Conservation (phyloP, 2,113 vertebrate genomes). For the Gallinago paraguaiae region DNA sequence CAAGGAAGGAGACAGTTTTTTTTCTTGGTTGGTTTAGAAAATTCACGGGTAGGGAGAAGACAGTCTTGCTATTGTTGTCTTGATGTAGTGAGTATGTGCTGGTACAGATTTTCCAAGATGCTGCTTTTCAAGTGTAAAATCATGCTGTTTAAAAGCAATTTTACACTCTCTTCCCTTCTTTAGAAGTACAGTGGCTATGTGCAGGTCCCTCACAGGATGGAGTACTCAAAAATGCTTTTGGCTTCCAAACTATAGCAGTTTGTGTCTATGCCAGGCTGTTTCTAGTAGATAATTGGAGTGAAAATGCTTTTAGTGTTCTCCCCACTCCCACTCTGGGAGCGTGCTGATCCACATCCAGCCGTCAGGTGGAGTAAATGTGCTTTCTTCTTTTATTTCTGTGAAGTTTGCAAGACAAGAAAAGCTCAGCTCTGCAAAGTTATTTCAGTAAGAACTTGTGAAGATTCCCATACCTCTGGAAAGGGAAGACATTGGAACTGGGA, state of each 20-base stretch:
- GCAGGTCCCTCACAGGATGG: neutral
- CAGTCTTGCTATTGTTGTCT: neutral
- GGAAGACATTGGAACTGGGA: neutral
- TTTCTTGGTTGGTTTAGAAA: neutral
- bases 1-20: neutral
- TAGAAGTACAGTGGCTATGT: neutral
- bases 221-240: neutral
- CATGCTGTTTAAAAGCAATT: neutral
- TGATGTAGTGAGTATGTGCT: neutral
- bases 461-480: neutral
- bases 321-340: neutral
- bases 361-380: neutral
- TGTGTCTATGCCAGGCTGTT: slow-evolving; percentile 18
- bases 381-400: neutral
- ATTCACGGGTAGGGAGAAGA: neutral
- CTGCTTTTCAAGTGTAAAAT: neutral
- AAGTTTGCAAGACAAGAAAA: neutral
- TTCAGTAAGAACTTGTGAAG: neutral
- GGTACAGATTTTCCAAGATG: neutral
- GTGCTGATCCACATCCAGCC: slow-evolving; percentile 8
- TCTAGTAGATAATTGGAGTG: neutral
- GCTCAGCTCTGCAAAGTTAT: neutral
- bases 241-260: neutral
- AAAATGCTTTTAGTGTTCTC: slow-evolving; percentile 15
- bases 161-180: neutral